Evolutionary conservation across 1,140 invertebrate genomes (phyloP), one percentile per base, ranked within the genome.

Genomic region (Pemphigus obesinymphae): DNA sequence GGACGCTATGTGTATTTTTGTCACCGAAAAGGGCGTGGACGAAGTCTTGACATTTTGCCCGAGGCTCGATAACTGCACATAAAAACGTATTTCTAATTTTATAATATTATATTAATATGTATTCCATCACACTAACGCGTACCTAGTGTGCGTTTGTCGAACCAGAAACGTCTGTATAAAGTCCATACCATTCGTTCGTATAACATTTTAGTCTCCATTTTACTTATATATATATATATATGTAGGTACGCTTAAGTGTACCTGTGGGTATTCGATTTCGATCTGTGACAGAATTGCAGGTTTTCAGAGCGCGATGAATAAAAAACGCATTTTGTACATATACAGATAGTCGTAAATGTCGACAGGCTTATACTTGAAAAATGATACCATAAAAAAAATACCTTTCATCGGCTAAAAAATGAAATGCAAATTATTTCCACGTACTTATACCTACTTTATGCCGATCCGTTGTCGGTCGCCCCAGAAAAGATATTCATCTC

Each of bases 31-130:
- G 66, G 66, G 66, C 66, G 66, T 68, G 66, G 37, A 68, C 66
- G 23, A 1, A 34, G 37, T 68, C 34, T 68, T 68, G 66, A 68
- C 66, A 68, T 68, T 17, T 68, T 68, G 66, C 66, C 66, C 66
- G 13, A 26, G n/a, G 43, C 66, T 23, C 66, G 37, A 68, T 68
- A 68, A 43, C 66, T 68, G 23, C n/a, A 40, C 34, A 43, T 43
- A 43, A 40, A 68, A 26, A 68, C 66, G n/a, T 13, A 68, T 68
- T 68, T 68, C 37, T 68, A 68, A 68, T 40, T 68, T 68, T 68
- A 37, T 68, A 68, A 68, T 66, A 68, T 31, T 37, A 66, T 37
- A 63, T 8, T 63, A 31, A 40, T 3, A 20, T 68, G 11, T n/a
- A 66, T 66, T 40, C 63, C 11, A 40, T 37, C 5, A 5, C 10